These are phyloP conservation scores for Lutjanus argentimaculatus DNA, from an alignment of 2,797 vertebrate species.

Conservation along the genomic window DNA sequence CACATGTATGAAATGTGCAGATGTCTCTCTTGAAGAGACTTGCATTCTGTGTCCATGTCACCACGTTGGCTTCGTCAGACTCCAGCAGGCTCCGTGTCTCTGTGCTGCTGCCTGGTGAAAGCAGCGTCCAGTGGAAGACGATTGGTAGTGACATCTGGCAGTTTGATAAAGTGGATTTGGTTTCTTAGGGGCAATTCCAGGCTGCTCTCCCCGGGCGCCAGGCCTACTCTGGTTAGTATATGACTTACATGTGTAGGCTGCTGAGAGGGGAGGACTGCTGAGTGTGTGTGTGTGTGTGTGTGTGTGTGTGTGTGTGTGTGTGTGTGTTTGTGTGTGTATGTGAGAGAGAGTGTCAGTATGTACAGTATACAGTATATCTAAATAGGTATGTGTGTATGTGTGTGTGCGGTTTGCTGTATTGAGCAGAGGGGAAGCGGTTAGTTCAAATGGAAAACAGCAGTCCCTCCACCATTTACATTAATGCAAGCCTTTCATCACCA, in stretches of 20 bases:
- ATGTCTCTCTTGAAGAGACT: slow-evolving; percentile 10
- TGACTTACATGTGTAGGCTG: slow-evolving; percentile 92
- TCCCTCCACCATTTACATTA: slow-evolving; percentile 89
- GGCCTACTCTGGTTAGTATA: slow-evolving; percentile 91
- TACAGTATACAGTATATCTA: slow-evolving; percentile 54
- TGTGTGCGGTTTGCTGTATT: slow-evolving; percentile 58
- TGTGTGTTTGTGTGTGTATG: slow-evolving; percentile 51
- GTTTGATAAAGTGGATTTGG: slow-evolving; percentile 95
- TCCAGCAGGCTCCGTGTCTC: slow-evolving; percentile 52
- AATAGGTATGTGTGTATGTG: slow-evolving; percentile 57
- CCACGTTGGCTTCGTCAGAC: slow-evolving; percentile 47
- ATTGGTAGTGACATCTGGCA: slow-evolving; percentile 92
- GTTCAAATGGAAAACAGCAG: slow-evolving; percentile 97
- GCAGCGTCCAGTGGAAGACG: slow-evolving; percentile 72
- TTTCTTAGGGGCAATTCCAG: slow-evolving; percentile 91
- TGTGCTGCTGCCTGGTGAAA: slow-evolving; percentile 71
- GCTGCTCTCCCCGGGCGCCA: slow-evolving; percentile 91
- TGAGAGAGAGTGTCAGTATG: slow-evolving; percentile 55
- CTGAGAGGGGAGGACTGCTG: slow-evolving; percentile 54
- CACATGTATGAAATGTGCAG: slow-evolving; percentile 17
- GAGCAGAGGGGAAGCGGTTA: slow-evolving; percentile 81
- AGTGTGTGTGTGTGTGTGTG: slow-evolving; percentile 40
- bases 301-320: slow-evolving; percentile 48
- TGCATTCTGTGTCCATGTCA: slow-evolving; percentile 38
- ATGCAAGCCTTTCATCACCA: slow-evolving; percentile 96